Conservation (phyloP, 2,888 invertebrate species). For the Eumacrocentrus americanus region DNA sequence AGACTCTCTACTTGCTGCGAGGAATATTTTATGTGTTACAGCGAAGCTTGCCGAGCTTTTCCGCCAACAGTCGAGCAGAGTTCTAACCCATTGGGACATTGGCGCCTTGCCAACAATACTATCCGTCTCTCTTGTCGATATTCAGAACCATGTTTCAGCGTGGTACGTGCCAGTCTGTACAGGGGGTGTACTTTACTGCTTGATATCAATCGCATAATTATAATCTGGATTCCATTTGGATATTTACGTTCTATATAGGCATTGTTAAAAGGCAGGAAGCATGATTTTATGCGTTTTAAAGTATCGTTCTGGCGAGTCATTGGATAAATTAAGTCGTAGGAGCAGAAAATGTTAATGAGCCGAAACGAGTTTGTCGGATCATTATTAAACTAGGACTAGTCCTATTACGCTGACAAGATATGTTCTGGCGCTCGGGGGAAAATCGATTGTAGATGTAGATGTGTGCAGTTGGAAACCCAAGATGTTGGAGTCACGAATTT, state of each 20-base stretch:
- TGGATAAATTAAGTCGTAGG: not conserved
- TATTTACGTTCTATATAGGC: not conserved
- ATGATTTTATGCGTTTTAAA: no score
- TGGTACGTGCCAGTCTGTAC: not conserved
- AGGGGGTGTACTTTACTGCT: not conserved
- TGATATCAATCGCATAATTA: not conserved
- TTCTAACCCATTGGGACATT: slow-evolving; percentile 8
- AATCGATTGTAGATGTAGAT: slow-evolving; percentile 14
- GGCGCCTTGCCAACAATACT: slow-evolving; percentile 15
- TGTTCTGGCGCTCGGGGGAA: slow-evolving; percentile 7
- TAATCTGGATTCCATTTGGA: not conserved
- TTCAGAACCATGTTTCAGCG: not conserved
- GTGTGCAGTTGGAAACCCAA: slow-evolving; percentile 4
- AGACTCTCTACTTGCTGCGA: not conserved
- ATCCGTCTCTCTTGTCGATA: slow-evolving; percentile 6
- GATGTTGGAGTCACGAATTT: no score
- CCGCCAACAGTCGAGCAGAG: slow-evolving; percentile 5
- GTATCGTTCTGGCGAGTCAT: no score
- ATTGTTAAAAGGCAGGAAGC: no score
- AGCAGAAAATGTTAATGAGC: slow-evolving; percentile 18
- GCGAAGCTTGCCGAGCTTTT: slow-evolving; percentile 17
- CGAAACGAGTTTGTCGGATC: slow-evolving; percentile 17
- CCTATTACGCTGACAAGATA: slow-evolving; percentile 10
- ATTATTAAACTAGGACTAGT: slow-evolving; percentile 22
- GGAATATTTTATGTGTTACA: not conserved